Evolutionary conservation across 92 coral and sea anemone genomes (phyloP), one percentile per base, ranked within the genome.

Genomic region (Phenganax stokvisi): DNA sequence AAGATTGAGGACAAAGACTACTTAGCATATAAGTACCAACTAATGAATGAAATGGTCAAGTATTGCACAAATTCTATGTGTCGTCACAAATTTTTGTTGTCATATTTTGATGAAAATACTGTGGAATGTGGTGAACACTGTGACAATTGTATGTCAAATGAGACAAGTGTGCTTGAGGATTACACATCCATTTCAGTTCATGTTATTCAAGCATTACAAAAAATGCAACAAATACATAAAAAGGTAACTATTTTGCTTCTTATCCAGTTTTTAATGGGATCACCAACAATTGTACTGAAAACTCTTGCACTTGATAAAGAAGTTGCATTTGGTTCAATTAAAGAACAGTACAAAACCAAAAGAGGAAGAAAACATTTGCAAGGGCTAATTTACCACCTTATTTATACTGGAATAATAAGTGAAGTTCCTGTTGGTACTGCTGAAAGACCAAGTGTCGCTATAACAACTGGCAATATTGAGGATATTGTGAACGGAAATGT

Each of bases 241-340:
- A 85, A 85, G 37, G 85, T 80, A 13, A 72, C 81, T 51, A 71
- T 85, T 62, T 69, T 70, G 72, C 78, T 81, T 31, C 80, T 85
- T 6, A 59, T 82, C 20, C 88, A 81, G 71, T 77, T 81, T 63
- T 56, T 85, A 60, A 72, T 74, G 85, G 87, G 88, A 85, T 85
- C 88, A 27, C 81, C 74, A 54, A 80, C 88, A 59, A 79, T 83
- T 25, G 82, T 51, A 68, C 63, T 84, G 17, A 28, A 76, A 77
- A 56, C 84, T 57, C 76, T 52, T 81, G 85, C 69, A 3, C 53
- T 81, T 1, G 81, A 80, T 44, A 85, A 81, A 80, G 81, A 76
- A 59, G 71, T 29, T 65, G 78, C 71, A 47, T 85, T 80, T 75
- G 56, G 88, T 51, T 72, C 57, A 66, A 85, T 58, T 44, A 85